phyloP scores from a whole-genome alignment of 2,797 vertebrate species.

The Peromyscus attwateri region DNA sequence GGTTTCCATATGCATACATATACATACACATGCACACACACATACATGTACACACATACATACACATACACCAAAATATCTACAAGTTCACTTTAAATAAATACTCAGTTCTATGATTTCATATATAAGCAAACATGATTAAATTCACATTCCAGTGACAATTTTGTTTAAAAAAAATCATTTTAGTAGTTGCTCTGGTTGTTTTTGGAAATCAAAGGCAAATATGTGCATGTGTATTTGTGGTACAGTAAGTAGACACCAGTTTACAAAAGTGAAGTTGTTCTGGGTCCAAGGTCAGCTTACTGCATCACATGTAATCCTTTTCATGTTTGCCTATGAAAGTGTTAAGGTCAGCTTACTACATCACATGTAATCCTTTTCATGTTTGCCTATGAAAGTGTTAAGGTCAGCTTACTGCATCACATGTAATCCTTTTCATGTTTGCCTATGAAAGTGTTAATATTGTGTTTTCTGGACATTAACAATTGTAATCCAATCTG shows the following conservation, averaged over 20 bases:
- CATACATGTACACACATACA: neutral
- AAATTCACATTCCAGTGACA: neutral
- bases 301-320: neutral
- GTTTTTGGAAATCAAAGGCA: slow-evolving; percentile 10
- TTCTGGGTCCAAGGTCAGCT: neutral
- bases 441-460: neutral
- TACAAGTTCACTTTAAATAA: neutral
- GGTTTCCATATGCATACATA: neutral
- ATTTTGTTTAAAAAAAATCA: neutral
- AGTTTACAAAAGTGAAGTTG: neutral
- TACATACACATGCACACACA: neutral
- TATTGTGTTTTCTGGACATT: neutral
- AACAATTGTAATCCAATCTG: neutral
- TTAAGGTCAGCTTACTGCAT: neutral
- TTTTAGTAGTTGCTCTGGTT: neutral
- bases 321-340: neutral
- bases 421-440: neutral
- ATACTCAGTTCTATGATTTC: neutral
- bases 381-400: neutral
- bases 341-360: neutral
- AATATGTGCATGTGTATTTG: neutral
- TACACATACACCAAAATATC: neutral
- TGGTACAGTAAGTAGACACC: neutral
- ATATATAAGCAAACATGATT: neutral
- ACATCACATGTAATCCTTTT: neutral